These are phyloP conservation scores for Drosophila buzzatii DNA, from an alignment of 2,888 invertebrate species.

Conservation along the genomic window DNA sequence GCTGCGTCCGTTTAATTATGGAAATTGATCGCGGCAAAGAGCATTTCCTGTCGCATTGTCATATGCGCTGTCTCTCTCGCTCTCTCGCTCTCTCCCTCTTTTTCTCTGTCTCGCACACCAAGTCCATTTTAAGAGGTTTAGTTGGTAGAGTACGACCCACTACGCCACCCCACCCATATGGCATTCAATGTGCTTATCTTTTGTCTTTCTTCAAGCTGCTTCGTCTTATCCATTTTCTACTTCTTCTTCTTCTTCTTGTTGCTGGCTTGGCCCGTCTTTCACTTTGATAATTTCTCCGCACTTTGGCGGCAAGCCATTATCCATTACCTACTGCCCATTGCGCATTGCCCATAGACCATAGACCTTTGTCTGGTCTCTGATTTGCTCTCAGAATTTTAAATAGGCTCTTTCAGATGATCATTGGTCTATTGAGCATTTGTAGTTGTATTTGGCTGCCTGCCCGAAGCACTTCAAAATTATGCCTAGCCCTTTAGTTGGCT, in stretches of 20 bases:
- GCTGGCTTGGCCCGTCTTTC: slow-evolving; percentile 54
- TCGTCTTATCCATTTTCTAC: slow-evolving; percentile 10
- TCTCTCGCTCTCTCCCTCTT: not conserved
- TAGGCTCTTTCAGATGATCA: slow-evolving; percentile 52
- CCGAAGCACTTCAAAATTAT: slow-evolving; percentile 44
- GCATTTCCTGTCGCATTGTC: slow-evolving; percentile 77
- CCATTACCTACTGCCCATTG: slow-evolving; percentile 38
- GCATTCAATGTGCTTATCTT: slow-evolving; percentile 51
- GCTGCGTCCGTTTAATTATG: slow-evolving; percentile 77
- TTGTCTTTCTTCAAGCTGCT: slow-evolving; percentile 51
- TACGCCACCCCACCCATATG: slow-evolving; percentile 26
- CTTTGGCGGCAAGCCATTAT: slow-evolving; percentile 68
- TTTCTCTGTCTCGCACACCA: slow-evolving; percentile 32
- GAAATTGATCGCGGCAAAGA: slow-evolving; percentile 81
- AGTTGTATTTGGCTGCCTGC: slow-evolving; percentile 51
- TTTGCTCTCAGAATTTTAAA: slow-evolving; percentile 78
- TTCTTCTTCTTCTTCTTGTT: slow-evolving; percentile 2
- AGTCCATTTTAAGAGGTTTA: slow-evolving; percentile 52
- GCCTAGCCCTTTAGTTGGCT: slow-evolving; percentile 17
- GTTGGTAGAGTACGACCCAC: slow-evolving; percentile 21
- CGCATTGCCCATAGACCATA: slow-evolving; percentile 23
- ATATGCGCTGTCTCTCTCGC: slow-evolving; percentile 9
- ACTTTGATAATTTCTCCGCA: slow-evolving; percentile 79
- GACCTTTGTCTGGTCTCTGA: slow-evolving; percentile 46
- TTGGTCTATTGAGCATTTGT: slow-evolving; percentile 43